Conservation (phyloP, 2,888 invertebrate genomes). For the Lottia gigantea region DNA sequence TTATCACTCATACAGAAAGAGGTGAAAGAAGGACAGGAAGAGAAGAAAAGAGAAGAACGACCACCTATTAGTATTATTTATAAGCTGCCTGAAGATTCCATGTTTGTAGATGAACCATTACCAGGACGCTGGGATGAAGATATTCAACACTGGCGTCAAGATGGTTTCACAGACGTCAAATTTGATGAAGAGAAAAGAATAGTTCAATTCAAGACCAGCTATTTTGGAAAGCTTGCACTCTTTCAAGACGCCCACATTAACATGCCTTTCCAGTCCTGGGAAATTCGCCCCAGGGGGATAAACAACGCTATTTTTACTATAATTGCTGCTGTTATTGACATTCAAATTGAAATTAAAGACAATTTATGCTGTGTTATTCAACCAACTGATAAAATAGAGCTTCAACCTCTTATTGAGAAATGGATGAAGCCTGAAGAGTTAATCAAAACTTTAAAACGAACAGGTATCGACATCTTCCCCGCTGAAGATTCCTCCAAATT, state of each 20-base stretch:
- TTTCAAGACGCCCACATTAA: constrained; percentile 67
- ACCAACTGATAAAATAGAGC: constrained; percentile 58
- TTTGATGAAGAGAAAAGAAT: constrained; percentile 60
- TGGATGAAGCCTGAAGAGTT: constrained; percentile 63
- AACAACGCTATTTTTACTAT: constrained; percentile 62
- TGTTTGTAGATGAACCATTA: constrained; percentile 67
- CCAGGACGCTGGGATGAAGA: constrained; percentile 64
- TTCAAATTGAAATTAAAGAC: constrained; percentile 67
- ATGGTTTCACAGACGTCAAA: constrained; percentile 62
- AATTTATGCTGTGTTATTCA: constrained; percentile 58
- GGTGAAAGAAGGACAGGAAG: constrained; percentile 35
- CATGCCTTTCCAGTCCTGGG: constrained; percentile 69
- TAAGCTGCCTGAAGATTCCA: constrained; percentile 57
- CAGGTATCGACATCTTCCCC: constrained; percentile 67
- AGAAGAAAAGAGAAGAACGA: constrained; percentile 58
- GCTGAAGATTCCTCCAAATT: constrained; percentile 65
- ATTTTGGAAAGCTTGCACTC: constrained; percentile 65
- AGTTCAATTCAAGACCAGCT: constrained; percentile 60
- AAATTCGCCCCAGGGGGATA: constrained; percentile 57
- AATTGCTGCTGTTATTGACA: constrained; percentile 66
- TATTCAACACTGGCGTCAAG: constrained; percentile 61
- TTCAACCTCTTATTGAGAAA: constrained; percentile 52
- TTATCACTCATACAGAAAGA: constrained; percentile 35
- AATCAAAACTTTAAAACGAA: constrained; percentile 53
- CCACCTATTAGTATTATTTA: constrained; percentile 54